Percentiles rank a stretch among this genome's conserved stretches.
These are phyloP conservation scores for Vulpes ferrilata DNA, from an alignment of 2,113 vertebrate species.

Conservation along the genomic window DNA sequence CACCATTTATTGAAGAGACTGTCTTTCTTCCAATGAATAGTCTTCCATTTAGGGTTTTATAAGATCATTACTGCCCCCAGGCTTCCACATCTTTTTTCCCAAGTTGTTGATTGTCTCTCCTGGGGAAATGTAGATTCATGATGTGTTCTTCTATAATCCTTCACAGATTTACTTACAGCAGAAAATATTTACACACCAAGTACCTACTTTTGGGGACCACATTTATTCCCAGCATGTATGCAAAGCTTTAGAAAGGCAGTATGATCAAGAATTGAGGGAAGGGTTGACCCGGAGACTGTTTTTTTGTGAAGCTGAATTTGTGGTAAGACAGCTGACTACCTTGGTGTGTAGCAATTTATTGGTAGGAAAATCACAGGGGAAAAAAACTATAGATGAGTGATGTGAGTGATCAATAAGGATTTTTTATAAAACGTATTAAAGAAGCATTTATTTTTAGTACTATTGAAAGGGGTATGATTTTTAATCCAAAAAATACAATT, in stretches of 20 bases:
- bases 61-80: not conserved
- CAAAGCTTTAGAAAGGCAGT: not conserved
- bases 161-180: not conserved
- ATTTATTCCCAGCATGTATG: not conserved
- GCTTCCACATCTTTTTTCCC: not conserved
- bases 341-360: not conserved
- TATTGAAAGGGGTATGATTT: not conserved
- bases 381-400: not conserved
- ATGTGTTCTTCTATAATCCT: not conserved
- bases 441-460: not conserved
- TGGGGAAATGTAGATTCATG: not conserved
- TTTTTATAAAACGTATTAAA: not conserved
- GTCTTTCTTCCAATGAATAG: too few species aligned
- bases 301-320: not conserved
- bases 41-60: not conserved
- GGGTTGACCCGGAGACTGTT: not conserved
- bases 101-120: not conserved
- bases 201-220: not conserved
- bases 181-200: not conserved
- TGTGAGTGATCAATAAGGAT: not conserved
- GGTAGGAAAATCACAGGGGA: not conserved
- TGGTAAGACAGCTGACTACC: not conserved
- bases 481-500: not conserved
- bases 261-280: not conserved
- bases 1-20: too few species aligned